Evolutionary conservation across 2,797 vertebrate species (phyloP), one percentile per base, ranked within the genome.

Genomic region (Gadopsis bispinosus): DNA sequence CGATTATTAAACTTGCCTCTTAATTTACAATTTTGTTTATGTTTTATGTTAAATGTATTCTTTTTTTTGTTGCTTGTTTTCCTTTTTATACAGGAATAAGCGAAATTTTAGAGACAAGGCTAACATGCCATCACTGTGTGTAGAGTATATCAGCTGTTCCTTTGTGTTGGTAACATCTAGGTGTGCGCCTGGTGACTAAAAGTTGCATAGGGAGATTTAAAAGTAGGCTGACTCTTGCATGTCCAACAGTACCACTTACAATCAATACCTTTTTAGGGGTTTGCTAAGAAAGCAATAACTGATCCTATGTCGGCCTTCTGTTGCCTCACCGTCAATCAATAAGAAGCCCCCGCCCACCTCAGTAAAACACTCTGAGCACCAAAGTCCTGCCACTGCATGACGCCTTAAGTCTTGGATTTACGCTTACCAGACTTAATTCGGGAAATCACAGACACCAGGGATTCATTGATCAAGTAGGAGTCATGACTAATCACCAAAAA

Each of bases 241-340:
- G 11, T 39, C 60, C 11, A 61, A 4, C 37, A 39, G n/a, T 7
- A 41, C 50, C 26, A 26, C 26, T 26, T 26, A 26, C 26, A 26
- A 92, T 93, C 91, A 93, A 94, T 93, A 93, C 14, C 69, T 65
- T 80, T 79, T 81, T 81, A 43, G 62, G 68, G 60, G 71, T 62
- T 79, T 84, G 45, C 69, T 53, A 48, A 73, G 58, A 80, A 80
- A 81, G 51, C 59, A 77, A 77, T 72, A 55, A 79, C 33, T 74
- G 53, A 60, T 82, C 59, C 55, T 20, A 73, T 69, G 72, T 70
- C 54, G 11, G 78, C 94, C 94, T 93, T 94, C 94, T 95, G 94
- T 88, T 86, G 83, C 89, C 78, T 81, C 71, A 9, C 55, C 72
- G 77, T 73, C 81, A 94, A 95, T 95, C 94, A 95, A 95, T 95